Percentiles rank a stretch among this genome's conserved stretches.
Evolutionary conservation across 2,888 invertebrate species (phyloP).

Genomic region (Caradrina kadenii): DNA sequence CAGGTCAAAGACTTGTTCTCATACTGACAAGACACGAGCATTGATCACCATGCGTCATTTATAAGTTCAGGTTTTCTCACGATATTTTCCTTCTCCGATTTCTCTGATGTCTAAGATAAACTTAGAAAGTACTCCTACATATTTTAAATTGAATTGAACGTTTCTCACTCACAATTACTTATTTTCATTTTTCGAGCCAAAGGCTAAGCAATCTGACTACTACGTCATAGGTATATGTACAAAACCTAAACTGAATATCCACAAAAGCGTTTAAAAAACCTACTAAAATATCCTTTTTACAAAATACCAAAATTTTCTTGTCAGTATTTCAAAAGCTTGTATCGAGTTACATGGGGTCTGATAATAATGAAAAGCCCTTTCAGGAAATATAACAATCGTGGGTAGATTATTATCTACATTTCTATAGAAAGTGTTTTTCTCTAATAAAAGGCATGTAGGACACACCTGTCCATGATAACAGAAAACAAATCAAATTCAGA

Average conservation of each 20-base stretch:
- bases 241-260: background rate
- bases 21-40: too few species aligned
- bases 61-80: too few species aligned
- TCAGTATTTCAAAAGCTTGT: background rate
- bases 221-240: too few species aligned
- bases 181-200: too few species aligned
- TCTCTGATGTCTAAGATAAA: too few species aligned
- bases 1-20: too few species aligned
- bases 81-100: too few species aligned
- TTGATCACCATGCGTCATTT: too few species aligned
- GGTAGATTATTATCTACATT: conserved; percentile 1
- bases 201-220: too few species aligned
- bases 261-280: background rate
- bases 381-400: background rate
- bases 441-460: background rate
- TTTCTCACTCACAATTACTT: too few species aligned
- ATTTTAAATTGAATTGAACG: too few species aligned
- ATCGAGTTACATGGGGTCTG: background rate
- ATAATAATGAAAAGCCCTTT: conserved; percentile 1
- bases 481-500: background rate
- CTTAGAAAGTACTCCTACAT: too few species aligned
- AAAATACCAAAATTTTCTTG: background rate
- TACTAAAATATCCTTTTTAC: background rate
- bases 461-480: background rate
- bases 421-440: background rate